phyloP scores from a whole-genome alignment of 2,113 vertebrate species.

The Butorides virescens region DNA sequence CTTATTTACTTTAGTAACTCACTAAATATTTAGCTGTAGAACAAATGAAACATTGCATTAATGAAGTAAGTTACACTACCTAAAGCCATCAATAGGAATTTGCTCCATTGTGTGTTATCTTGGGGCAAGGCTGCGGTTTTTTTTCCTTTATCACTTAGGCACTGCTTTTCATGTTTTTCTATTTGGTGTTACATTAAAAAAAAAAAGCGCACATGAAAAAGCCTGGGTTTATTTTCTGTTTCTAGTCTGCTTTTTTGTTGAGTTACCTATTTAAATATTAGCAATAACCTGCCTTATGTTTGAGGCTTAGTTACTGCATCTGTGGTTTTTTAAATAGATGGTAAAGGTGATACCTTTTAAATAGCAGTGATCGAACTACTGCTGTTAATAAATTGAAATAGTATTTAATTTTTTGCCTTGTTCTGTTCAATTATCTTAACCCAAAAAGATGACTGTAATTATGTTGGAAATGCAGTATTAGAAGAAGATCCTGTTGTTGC shows the following conservation, averaged over 20 bases:
- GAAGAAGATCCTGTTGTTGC: not conserved
- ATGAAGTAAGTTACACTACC: not conserved
- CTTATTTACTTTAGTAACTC: not conserved
- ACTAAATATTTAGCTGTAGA: not conserved
- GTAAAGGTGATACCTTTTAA: slow-evolving; percentile 31
- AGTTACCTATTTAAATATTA: not conserved
- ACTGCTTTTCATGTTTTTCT: slow-evolving; percentile 22
- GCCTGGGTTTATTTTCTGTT: slow-evolving; percentile 51
- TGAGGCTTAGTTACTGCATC: slow-evolving; percentile 17
- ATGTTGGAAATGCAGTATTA: not conserved
- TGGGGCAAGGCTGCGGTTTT: slow-evolving; percentile 29
- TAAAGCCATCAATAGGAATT: not conserved
- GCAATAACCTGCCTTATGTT: not conserved
- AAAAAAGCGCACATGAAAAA: not conserved
- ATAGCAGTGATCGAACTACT: not conserved
- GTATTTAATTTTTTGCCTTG: not conserved
- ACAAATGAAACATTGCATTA: not conserved
- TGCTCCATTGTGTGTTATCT: slow-evolving; percentile 64
- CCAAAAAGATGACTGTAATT: not conserved
- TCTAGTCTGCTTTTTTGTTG: slow-evolving; percentile 13
- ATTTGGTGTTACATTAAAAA: not conserved
- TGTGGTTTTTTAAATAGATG: not conserved
- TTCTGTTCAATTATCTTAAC: not conserved
- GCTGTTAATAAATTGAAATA: not conserved
- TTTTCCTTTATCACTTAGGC: not conserved